Conservation (phyloP, 2,888 invertebrate species). For the Callyntrura guangdongensis region DNA sequence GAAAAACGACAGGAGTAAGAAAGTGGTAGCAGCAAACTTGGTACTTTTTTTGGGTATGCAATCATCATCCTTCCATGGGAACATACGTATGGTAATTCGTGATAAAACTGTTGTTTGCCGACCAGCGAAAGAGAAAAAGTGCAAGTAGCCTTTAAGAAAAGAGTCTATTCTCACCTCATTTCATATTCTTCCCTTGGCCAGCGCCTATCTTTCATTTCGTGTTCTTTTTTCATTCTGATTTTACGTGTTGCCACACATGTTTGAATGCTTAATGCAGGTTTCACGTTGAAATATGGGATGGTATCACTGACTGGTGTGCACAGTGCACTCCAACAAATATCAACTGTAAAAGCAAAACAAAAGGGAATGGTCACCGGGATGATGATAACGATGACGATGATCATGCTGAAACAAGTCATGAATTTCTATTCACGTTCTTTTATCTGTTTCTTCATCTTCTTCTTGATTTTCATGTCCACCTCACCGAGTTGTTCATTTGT, state of each 20-base stretch:
- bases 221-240: slow-evolving; percentile 47
- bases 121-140: background rate
- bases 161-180: slow-evolving; percentile 75
- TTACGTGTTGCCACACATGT: slow-evolving; percentile 20
- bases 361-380: slow-evolving; percentile 35
- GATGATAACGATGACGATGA: slow-evolving; percentile 45
- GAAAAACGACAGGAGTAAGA: slow-evolving; percentile 23
- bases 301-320: background rate
- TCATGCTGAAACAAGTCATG: slow-evolving; percentile 57
- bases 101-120: slow-evolving; percentile 60
- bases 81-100: slow-evolving; percentile 73
- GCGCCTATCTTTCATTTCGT: slow-evolving; percentile 65
- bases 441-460: background rate
- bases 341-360: slow-evolving; percentile 61
- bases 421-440: slow-evolving; percentile 60
- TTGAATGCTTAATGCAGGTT: slow-evolving; percentile 54
- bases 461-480: slow-evolving; percentile 55
- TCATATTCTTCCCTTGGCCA: slow-evolving; percentile 69
- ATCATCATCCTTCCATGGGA: background rate
- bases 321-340: slow-evolving; percentile 16
- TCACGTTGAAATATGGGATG: slow-evolving; percentile 26
- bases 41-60: background rate
- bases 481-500: background rate
- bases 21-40: background rate
- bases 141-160: background rate